Percentiles rank a stretch among this genome's conserved stretches.
Evolutionary conservation across 2,113 vertebrate genomes (phyloP).

Genomic region (Poeciliopsis retropinna): DNA sequence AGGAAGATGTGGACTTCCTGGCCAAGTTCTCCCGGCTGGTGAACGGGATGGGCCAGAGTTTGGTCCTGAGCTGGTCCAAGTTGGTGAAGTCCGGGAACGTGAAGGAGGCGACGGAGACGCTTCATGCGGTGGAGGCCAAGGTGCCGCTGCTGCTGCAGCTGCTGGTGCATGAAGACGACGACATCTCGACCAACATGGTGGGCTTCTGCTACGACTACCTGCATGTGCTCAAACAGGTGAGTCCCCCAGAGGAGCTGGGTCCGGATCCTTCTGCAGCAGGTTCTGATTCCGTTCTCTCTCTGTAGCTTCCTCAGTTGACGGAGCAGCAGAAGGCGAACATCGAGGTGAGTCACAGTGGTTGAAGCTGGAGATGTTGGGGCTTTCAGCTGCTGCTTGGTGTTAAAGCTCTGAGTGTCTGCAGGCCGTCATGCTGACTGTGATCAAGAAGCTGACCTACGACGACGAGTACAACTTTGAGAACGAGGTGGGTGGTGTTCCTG

Average conservation of each 20-base stretch:
- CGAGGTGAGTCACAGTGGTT: constrained; percentile 80
- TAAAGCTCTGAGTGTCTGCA: constrained; percentile 55
- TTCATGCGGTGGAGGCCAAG: constrained; percentile 92
- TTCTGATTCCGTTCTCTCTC: neutral
- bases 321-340: constrained; percentile 93
- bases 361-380: neutral
- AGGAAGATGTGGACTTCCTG: constrained; percentile 98
- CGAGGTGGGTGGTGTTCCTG: constrained; percentile 82
- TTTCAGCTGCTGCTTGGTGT: neutral
- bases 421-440: constrained; percentile 96
- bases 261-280: neutral
- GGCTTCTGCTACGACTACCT: constrained; percentile 98
- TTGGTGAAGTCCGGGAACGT: constrained; percentile 86
- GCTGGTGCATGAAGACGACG: constrained; percentile 94
- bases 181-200: constrained; percentile 96
- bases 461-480: constrained; percentile 99
- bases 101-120: constrained; percentile 86
- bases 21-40: constrained; percentile 96
- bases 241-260: neutral
- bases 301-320: constrained; percentile 88
- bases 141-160: constrained; percentile 92
- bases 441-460: constrained; percentile 98
- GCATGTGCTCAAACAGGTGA: constrained; percentile 96
- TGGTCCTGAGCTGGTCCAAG: constrained; percentile 96
- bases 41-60: constrained; percentile 98